Conservation (phyloP, 2,113 vertebrate species). For the Pteruthius melanotis region DNA sequence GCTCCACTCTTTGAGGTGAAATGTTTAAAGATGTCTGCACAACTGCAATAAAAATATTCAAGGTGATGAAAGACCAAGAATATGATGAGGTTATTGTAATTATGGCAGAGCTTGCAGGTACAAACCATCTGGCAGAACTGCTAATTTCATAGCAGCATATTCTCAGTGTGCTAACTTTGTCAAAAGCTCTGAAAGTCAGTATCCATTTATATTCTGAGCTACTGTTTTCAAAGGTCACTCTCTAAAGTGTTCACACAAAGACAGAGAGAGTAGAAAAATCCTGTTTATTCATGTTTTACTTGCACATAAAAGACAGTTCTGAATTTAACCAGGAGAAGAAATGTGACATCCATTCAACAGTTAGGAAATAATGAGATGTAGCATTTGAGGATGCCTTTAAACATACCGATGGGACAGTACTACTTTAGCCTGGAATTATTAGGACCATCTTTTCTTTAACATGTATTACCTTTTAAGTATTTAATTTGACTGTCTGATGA, state of each 20-base stretch:
- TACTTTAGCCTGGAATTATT: background rate
- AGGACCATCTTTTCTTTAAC: background rate
- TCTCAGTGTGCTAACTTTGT: slow-evolving; percentile 38
- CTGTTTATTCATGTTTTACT: slow-evolving; percentile 43
- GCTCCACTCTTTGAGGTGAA: slow-evolving; percentile 27
- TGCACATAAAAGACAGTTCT: slow-evolving; percentile 11
- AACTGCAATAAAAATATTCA: slow-evolving; percentile 57
- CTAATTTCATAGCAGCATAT: slow-evolving; percentile 50
- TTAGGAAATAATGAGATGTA: background rate
- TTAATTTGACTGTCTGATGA: background rate
- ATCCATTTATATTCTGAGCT: slow-evolving; percentile 45
- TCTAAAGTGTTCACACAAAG: slow-evolving; percentile 34
- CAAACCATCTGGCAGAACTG: slow-evolving; percentile 64
- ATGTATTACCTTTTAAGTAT: background rate
- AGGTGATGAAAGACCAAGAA: slow-evolving; percentile 57
- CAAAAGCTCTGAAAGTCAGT: slow-evolving; percentile 53
- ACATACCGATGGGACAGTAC: background rate
- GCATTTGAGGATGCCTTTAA: background rate
- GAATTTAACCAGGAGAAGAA: slow-evolving; percentile 18
- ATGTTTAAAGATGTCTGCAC: slow-evolving; percentile 47
- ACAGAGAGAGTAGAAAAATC: background rate
- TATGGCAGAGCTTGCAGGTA: slow-evolving; percentile 59
- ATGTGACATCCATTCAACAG: background rate
- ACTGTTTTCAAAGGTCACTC: slow-evolving; percentile 57
- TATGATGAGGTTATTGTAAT: slow-evolving; percentile 56